These are phyloP conservation scores for Acleris literana DNA, from an alignment of 2,888 invertebrate species.

Conservation along the genomic window DNA sequence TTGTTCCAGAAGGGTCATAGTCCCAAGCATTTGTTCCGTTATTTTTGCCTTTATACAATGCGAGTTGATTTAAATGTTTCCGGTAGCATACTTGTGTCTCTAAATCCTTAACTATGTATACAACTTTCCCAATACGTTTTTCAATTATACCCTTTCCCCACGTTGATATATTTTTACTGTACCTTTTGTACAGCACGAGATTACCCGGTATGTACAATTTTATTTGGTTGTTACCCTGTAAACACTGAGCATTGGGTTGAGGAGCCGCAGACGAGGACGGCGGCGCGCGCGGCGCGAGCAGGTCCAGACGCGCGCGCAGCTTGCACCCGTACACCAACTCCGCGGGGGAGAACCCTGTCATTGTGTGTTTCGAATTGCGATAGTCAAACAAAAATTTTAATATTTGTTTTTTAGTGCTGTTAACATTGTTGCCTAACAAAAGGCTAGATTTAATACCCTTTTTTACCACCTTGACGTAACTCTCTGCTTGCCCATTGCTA, in stretches of 20 bases:
- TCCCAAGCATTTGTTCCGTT: not conserved
- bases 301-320: constrained; percentile 8
- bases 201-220: not conserved
- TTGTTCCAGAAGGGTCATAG: not conserved
- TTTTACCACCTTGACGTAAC: constrained; percentile 23
- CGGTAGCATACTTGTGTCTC: not conserved
- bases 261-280: constrained; percentile 7
- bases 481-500: constrained; percentile 24
- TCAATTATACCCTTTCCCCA: constrained; percentile 1
- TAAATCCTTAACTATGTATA: constrained; percentile 5
- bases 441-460: constrained; percentile 21
- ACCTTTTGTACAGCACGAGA: constrained; percentile 3
- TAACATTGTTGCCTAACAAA: not conserved
- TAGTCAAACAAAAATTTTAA: constrained; percentile 20
- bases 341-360: constrained; percentile 23
- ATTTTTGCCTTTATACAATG: not conserved
- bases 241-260: not conserved
- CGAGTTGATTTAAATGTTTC: constrained; percentile 12
- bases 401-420: not conserved
- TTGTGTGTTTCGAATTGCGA: constrained; percentile 18
- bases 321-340: constrained; percentile 22
- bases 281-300: not conserved
- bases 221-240: not conserved
- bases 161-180: not conserved
- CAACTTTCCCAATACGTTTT: constrained; percentile 4